Percentiles rank a stretch among this genome's conserved stretches.
These are phyloP conservation scores for Helarctos malayanus DNA, from an alignment of 2,797 vertebrate genomes.

Conservation along the genomic window DNA sequence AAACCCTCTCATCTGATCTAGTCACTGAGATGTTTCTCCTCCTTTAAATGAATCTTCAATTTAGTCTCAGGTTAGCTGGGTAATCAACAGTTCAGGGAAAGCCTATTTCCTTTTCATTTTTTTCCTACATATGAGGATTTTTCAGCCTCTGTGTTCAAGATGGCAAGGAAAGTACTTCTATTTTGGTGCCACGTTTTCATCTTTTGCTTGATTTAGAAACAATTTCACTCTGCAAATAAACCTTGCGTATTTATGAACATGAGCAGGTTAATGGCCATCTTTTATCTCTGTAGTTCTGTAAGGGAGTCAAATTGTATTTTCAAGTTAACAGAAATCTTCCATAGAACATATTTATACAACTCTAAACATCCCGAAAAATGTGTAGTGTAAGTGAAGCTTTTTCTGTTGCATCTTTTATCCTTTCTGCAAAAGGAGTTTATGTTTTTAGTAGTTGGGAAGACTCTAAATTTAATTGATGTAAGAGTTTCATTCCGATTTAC, in stretches of 20 bases:
- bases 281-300: not conserved
- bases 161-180: not conserved
- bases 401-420: not conserved
- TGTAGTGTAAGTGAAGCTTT: not conserved
- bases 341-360: not conserved
- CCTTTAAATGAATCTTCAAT: not conserved
- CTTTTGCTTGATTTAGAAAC: slow-evolving; percentile 45
- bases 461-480: not conserved
- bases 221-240: slow-evolving; percentile 10
- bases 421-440: not conserved
- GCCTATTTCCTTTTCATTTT: slow-evolving; percentile 5
- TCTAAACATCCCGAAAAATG: not conserved
- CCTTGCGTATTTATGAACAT: not conserved
- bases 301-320: not conserved
- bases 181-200: not conserved
- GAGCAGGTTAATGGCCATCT: not conserved
- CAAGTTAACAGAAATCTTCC: slow-evolving; percentile 33
- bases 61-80: not conserved
- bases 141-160: not conserved
- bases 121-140: not conserved
- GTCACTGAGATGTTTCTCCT: not conserved
- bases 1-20: not conserved
- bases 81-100: not conserved
- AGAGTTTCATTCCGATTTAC: not conserved
- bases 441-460: not conserved